These are phyloP conservation scores for Stegophylla sp. DNA, from an alignment of 2,888 invertebrate genomes.

Conservation along the genomic window DNA sequence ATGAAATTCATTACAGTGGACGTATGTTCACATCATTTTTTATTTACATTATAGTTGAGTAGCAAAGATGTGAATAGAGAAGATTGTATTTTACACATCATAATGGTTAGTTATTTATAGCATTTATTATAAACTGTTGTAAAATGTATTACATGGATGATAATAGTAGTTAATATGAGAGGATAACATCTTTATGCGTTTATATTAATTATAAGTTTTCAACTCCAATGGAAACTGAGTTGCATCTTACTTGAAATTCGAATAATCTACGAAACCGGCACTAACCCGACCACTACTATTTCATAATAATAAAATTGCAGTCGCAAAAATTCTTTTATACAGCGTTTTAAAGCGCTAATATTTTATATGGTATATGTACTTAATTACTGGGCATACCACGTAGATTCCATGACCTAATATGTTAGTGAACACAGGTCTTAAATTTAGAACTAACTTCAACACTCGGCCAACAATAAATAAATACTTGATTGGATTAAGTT, in stretches of 20 bases:
- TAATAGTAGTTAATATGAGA: too few relatives aligned
- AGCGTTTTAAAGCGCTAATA: neutral
- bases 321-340: conserved; percentile 12
- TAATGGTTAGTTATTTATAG: too few relatives aligned
- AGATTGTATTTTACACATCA: too few relatives aligned
- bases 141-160: too few relatives aligned
- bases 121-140: too few relatives aligned
- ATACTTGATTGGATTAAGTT: neutral
- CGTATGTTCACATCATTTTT: conserved; percentile 19
- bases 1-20: conserved; percentile 50
- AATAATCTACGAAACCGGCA: neutral
- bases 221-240: neutral
- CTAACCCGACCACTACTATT: neutral
- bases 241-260: neutral
- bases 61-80: too few relatives aligned
- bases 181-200: too few relatives aligned
- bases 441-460: neutral
- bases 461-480: neutral
- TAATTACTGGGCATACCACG: conserved; percentile 19
- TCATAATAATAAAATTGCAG: neutral
- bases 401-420: conserved; percentile 37
- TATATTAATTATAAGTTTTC: too few relatives aligned
- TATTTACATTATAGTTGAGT: neutral
- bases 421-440: neutral
- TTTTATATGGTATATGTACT: neutral